Evolutionary conservation across 2,113 vertebrate genomes (phyloP).

Genomic region (Trinectes maculatus): DNA sequence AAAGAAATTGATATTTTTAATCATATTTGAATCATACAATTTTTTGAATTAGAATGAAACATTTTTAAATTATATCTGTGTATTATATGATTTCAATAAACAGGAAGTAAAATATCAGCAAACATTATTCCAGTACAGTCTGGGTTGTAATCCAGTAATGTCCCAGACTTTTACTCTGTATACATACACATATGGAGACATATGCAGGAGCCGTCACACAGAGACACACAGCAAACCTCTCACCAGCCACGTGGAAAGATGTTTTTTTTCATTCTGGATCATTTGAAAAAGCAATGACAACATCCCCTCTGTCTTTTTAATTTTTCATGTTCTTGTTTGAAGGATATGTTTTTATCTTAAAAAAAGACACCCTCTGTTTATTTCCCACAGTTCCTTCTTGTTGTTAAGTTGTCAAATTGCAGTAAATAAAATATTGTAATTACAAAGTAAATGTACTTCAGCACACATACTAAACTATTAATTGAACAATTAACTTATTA

Average conservation of each 20-base stretch:
- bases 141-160: conserved; percentile 20
- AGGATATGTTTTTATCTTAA: background rate
- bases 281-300: conserved; percentile 56
- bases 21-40: too few species aligned
- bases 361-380: background rate
- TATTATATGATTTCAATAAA: background rate
- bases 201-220: background rate
- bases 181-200: conserved; percentile 10
- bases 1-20: background rate
- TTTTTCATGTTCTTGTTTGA: background rate
- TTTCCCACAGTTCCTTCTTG: background rate
- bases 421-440: too few species aligned
- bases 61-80: background rate
- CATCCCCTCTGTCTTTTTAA: conserved; percentile 39
- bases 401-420: background rate
- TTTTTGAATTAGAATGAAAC: background rate
- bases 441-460: too few species aligned
- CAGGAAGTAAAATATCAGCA: background rate
- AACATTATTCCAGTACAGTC: background rate
- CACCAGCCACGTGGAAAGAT: conserved; percentile 50
- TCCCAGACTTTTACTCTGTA: background rate
- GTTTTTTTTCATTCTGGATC: conserved; percentile 66
- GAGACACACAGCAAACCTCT: conserved; percentile 45
- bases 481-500: too few species aligned
- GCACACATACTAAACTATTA: too few species aligned